Evolutionary conservation across 1,140 invertebrate species (phyloP).

Genomic region (Argopecten irradians): DNA sequence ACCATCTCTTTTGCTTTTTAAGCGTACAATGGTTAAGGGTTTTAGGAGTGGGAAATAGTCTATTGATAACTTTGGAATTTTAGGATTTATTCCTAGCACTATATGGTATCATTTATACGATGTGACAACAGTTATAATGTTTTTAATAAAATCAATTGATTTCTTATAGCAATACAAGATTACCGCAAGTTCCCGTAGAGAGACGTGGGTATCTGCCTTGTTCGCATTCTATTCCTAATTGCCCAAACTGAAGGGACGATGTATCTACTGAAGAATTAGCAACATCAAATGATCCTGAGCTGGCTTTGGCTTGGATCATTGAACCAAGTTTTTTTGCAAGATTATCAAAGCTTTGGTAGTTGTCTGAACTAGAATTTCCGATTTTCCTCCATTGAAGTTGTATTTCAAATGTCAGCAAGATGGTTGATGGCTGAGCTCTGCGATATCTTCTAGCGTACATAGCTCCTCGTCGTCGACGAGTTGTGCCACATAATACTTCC

Average conservation of each 20-base stretch:
- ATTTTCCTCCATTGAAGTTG: background rate
- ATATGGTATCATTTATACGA: too few relatives aligned
- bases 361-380: background rate
- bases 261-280: background rate
- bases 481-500: slow-evolving; percentile 29
- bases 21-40: too few relatives aligned
- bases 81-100: too few relatives aligned
- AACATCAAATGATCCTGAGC: background rate
- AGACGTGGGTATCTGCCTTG: background rate
- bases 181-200: background rate
- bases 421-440: background rate
- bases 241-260: background rate
- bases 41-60: too few relatives aligned
- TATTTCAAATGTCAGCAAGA: background rate
- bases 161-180: too few relatives aligned
- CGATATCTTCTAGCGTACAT: background rate
- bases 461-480: background rate
- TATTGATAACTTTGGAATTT: too few relatives aligned
- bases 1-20: too few relatives aligned
- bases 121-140: too few relatives aligned
- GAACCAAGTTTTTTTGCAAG: background rate
- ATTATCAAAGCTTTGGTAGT: background rate
- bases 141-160: too few relatives aligned
- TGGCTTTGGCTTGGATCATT: background rate
- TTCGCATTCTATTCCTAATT: background rate